These are phyloP conservation scores for Ceratosolen fusciceps DNA, from an alignment of 1,140 invertebrate genomes.

Conservation along the genomic window DNA sequence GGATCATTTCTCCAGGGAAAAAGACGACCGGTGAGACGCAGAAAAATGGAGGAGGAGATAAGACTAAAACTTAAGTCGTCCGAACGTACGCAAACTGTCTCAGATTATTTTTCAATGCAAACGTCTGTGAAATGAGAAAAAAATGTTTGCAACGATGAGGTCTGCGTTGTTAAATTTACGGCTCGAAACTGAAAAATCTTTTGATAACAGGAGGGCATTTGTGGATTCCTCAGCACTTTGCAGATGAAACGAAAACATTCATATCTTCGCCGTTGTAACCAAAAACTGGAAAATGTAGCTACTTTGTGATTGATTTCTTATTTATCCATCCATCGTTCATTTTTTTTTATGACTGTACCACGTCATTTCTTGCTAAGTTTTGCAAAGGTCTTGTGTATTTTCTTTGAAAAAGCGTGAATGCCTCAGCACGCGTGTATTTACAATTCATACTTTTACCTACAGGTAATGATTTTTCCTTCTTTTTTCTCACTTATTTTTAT, in stretches of 20 bases:
- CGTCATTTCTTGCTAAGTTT: not conserved
- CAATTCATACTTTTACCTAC: not conserved
- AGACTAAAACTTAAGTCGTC: not conserved
- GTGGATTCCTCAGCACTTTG: not conserved
- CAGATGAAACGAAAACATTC: slow-evolving; percentile 29
- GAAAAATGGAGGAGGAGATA: too few relatives aligned
- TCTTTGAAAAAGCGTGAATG: not conserved
- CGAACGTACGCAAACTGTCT: not conserved
- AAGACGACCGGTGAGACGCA: too few relatives aligned
- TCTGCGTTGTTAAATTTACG: not conserved
- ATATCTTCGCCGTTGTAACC: not conserved
- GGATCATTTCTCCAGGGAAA: not conserved
- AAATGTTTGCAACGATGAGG: not conserved
- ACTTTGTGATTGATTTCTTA: slow-evolving; percentile 10
- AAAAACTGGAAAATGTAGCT: not conserved
- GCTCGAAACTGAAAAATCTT: not conserved
- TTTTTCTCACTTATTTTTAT: too few relatives aligned
- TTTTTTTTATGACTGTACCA: not conserved
- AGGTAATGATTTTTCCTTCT: not conserved
- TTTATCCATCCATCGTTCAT: not conserved
- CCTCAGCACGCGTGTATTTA: too few relatives aligned
- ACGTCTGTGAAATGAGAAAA: slow-evolving; percentile 31
- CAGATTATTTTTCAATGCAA: slow-evolving; percentile 32
- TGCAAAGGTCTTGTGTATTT: not conserved
- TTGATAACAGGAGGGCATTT: not conserved